Conservation (phyloP, 2,797 vertebrate species). For the Halcyon smyrnensis region DNA sequence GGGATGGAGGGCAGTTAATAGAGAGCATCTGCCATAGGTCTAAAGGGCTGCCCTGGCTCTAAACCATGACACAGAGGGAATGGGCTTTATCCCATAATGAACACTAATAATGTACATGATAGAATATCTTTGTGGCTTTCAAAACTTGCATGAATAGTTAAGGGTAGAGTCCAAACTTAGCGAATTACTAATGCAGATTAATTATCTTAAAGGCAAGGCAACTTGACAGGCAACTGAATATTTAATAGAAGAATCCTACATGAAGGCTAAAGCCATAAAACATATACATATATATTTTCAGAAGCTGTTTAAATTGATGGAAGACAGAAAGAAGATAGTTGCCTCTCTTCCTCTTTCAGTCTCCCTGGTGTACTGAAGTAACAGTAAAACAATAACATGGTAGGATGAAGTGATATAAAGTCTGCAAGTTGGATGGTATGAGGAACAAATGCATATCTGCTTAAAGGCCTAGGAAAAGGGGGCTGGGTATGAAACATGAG, state of each 20-base stretch:
- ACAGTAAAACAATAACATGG: not conserved
- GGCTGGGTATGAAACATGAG: not conserved
- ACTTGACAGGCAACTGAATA: not conserved
- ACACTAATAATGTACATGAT: not conserved
- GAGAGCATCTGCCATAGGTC: too few relatives aligned
- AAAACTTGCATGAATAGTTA: not conserved
- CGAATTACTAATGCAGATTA: not conserved
- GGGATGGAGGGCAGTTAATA: too few relatives aligned
- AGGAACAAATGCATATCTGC: not conserved
- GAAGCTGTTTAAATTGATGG: not conserved
- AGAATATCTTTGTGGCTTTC: not conserved
- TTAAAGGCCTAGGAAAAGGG: not conserved
- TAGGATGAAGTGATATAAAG: not conserved
- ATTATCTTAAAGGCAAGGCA: not conserved
- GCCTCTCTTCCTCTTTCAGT: not conserved
- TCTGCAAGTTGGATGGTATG: not conserved
- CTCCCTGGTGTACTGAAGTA: not conserved
- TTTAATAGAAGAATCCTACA: not conserved
- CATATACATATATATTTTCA: too few relatives aligned
- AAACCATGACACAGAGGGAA: not conserved
- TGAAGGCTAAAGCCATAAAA: not conserved
- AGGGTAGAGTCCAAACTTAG: not conserved
- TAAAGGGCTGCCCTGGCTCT: too few relatives aligned
- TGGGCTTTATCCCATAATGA: not conserved
- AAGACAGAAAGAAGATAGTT: not conserved